Evolutionary conservation across 2,888 invertebrate species (phyloP).

Genomic region (Chalcosyrphus nemorum): DNA sequence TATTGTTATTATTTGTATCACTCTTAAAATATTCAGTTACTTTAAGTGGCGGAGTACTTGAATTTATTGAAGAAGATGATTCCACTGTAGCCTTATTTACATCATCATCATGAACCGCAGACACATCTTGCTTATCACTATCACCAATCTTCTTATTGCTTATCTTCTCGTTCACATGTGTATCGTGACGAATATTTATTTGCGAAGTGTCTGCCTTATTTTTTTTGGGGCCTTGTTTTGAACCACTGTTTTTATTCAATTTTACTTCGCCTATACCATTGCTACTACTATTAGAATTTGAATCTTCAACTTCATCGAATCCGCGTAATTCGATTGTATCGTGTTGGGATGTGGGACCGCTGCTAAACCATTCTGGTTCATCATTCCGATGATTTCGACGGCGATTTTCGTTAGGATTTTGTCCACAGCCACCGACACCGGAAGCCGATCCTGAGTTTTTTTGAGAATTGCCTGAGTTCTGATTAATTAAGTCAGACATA

Average conservation of each 20-base stretch:
- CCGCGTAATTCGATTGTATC: conserved; percentile 97
- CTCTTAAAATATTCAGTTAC: neutral
- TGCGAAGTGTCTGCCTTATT: conserved; percentile 23
- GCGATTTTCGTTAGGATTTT: conserved; percentile 60
- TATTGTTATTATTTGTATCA: conserved; percentile 56
- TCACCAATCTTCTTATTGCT: neutral
- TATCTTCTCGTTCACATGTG: neutral
- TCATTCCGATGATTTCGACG: conserved; percentile 83
- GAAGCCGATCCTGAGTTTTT: conserved; percentile 48
- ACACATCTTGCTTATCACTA: conserved; percentile 1
- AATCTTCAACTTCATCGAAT: conserved; percentile 88
- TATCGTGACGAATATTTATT: conserved; percentile 1
- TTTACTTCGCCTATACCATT: conserved; percentile 28
- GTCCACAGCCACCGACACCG: conserved; percentile 79
- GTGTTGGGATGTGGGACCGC: conserved; percentile 93
- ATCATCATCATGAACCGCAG: neutral
- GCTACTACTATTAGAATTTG: conserved; percentile 52
- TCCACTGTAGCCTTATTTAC: neutral
- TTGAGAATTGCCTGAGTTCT: conserved; percentile 54
- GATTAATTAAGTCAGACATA: conserved; percentile 71
- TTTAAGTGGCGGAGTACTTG: neutral
- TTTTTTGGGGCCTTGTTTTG: conserved; percentile 10
- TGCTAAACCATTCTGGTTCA: conserved; percentile 96
- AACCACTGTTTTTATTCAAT: neutral
- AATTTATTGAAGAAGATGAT: neutral